A percentile compares a stretch with the other conserved stretches of the same genome.
Conservation (phyloP, 2,888 invertebrate genomes). For the Lasioglossum figueresi region DNA sequence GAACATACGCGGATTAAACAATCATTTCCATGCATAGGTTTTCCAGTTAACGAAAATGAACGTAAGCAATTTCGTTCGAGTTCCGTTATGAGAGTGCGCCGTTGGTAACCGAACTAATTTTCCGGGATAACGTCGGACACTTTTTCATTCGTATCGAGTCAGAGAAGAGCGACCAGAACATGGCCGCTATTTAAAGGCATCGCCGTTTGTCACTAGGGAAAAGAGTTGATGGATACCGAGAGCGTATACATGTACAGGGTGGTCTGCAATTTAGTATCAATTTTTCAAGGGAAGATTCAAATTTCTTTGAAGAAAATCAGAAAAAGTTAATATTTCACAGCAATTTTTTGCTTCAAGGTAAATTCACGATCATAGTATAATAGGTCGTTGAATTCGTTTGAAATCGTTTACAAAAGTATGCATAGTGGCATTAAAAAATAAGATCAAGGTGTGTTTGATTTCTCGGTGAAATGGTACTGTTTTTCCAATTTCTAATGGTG, state of each 20-base stretch:
- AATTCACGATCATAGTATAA: background rate
- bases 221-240: slow-evolving; percentile 49
- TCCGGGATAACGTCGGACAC: background rate
- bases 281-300: background rate
- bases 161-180: slow-evolving; percentile 9
- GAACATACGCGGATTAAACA: background rate
- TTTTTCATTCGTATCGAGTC: background rate
- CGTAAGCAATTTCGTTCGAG: background rate
- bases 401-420: too few relatives aligned
- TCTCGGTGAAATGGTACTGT: background rate
- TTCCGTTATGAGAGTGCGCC: background rate
- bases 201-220: slow-evolving; percentile 50
- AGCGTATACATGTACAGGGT: slow-evolving; percentile 22
- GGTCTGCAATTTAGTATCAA: background rate
- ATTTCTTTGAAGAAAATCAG: background rate
- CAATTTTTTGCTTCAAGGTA: background rate
- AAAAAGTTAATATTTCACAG: background rate
- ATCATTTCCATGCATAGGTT: background rate
- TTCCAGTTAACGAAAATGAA: background rate
- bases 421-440: too few relatives aligned
- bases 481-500: background rate
- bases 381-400: too few relatives aligned
- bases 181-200: slow-evolving; percentile 38
- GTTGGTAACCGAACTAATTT: background rate
- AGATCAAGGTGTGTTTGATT: too few relatives aligned